A percentile compares a stretch with the other conserved stretches of the same genome.
Conservation (phyloP, 2,888 invertebrate species). For the Tuta absoluta region DNA sequence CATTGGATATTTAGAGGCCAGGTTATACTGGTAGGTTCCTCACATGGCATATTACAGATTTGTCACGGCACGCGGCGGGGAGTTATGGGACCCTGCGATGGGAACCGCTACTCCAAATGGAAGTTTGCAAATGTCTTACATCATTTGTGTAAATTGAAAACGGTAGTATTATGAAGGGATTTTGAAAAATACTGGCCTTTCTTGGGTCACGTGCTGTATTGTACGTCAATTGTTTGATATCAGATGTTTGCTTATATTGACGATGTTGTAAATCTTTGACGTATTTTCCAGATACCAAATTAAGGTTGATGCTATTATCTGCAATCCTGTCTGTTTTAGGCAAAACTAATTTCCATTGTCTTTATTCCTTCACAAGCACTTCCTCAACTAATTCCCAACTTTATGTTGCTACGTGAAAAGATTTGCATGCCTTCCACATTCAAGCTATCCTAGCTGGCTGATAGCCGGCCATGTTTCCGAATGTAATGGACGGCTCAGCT, state of each 20-base stretch:
- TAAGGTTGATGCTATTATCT: no score
- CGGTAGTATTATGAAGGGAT: not conserved
- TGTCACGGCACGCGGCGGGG: slow-evolving; percentile 16
- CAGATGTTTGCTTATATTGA: not conserved
- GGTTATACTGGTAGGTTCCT: slow-evolving; percentile 6
- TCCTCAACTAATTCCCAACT: not conserved
- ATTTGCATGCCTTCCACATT: not conserved
- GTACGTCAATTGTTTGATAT: not conserved
- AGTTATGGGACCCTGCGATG: slow-evolving; percentile 8
- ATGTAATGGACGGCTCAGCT: slow-evolving; percentile 7
- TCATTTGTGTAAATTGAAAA: slow-evolving; percentile 14
- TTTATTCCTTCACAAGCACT: not conserved
- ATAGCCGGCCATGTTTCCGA: slow-evolving; percentile 2
- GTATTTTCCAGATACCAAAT: not conserved
- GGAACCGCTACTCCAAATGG: slow-evolving; percentile 16
- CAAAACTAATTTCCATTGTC: no score
- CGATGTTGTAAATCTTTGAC: not conserved
- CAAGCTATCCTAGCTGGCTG: not conserved
- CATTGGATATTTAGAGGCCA: not conserved
- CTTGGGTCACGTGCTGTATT: not conserved
- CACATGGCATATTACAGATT: slow-evolving; percentile 20
- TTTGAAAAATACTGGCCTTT: not conserved
- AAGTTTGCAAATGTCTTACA: slow-evolving; percentile 9
- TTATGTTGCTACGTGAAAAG: not conserved
- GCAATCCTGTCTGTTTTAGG: no score